Percentiles rank a stretch among this genome's conserved stretches.
phyloP scores from a whole-genome alignment of 35 echinoderm and acorn worm species.

The Patiria miniata region DNA sequence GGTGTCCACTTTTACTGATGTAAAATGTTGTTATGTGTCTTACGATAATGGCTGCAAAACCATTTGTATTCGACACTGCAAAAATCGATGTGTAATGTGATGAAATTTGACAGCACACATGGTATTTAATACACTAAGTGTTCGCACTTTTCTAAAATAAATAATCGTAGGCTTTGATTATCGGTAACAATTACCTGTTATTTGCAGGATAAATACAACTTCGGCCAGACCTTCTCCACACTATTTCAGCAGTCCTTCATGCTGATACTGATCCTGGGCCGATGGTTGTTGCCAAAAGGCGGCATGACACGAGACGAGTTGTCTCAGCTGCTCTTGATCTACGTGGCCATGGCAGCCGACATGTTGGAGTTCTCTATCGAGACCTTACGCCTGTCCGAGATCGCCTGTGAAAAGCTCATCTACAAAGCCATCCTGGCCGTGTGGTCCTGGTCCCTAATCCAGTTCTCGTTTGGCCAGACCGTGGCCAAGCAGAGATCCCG shows the following conservation, averaged over 20 bases:
- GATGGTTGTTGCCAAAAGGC: conserved; percentile 83
- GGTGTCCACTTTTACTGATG: too few species aligned
- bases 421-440: conserved; percentile 62
- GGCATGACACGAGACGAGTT: conserved; percentile 81
- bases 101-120: too few species aligned
- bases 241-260: conserved; percentile 78
- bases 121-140: too few species aligned
- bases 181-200: background rate
- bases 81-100: too few species aligned
- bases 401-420: conserved; percentile 60
- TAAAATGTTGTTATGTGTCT: too few species aligned
- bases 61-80: too few species aligned
- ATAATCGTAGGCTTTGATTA: too few species aligned
- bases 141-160: too few species aligned
- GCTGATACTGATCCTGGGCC: conserved; percentile 76
- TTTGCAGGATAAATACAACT: conserved; percentile 62
- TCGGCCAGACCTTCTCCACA: conserved; percentile 61
- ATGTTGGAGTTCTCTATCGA: conserved; percentile 90
- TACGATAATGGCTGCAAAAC: too few species aligned
- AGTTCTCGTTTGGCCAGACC: conserved; percentile 75
- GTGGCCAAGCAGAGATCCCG: conserved; percentile 54
- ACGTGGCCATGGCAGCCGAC: conserved; percentile 90
- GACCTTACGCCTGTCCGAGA: conserved; percentile 53
- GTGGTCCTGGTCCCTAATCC: conserved; percentile 75
- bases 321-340: conserved; percentile 82